These are phyloP conservation scores for Saccostrea glomerata DNA, from an alignment of 1,140 invertebrate species.

Conservation along the genomic window DNA sequence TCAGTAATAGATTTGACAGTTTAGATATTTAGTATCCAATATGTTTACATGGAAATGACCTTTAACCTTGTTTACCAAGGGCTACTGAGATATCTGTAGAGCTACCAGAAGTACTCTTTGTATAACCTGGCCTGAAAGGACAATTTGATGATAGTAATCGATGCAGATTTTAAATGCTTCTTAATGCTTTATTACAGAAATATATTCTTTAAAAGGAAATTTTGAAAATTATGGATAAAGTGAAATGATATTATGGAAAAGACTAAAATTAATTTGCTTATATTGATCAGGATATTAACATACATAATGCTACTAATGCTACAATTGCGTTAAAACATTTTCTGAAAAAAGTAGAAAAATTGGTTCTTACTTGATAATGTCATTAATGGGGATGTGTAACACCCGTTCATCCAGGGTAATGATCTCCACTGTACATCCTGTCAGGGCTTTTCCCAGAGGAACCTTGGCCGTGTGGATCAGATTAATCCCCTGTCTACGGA, in stretches of 20 bases:
- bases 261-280: too few relatives aligned
- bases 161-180: too few relatives aligned
- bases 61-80: constrained; percentile 54
- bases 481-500: constrained; percentile 75
- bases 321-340: neutral
- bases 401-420: constrained; percentile 78
- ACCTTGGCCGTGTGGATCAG: constrained; percentile 79
- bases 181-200: too few relatives aligned
- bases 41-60: neutral
- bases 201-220: constrained; percentile 57
- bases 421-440: constrained; percentile 78
- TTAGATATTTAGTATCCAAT: neutral
- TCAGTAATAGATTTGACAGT: too few relatives aligned
- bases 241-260: too few relatives aligned
- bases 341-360: neutral
- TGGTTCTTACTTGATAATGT: constrained; percentile 77
- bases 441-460: constrained; percentile 76
- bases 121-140: constrained; percentile 77
- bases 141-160: constrained; percentile 3
- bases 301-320: neutral
- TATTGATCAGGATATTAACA: too few relatives aligned
- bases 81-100: constrained; percentile 61
- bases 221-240: too few relatives aligned
- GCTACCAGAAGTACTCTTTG: constrained; percentile 71
- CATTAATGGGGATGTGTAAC: constrained; percentile 79